Evolutionary conservation across 2,797 vertebrate species (phyloP), one percentile per base, ranked within the genome.

Genomic region (Coreius guichenoti): DNA sequence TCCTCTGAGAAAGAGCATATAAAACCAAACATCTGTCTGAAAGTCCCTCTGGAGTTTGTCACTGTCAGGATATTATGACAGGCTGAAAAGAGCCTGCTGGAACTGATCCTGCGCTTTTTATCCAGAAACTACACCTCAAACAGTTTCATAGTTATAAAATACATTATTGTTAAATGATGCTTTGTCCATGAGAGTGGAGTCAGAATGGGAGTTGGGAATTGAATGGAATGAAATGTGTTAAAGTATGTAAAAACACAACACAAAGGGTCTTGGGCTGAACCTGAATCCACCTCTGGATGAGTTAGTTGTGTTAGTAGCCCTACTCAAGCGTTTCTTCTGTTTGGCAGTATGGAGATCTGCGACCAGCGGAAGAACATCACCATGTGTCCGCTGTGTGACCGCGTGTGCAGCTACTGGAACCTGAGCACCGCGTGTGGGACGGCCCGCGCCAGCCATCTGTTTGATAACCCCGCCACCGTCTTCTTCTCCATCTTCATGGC

Each of bases 401-500:
- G 90, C 86, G 98, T 96, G 0, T 99, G 98, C 92, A 97, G 96
- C 89, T 99, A 98, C 95, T 99, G 98, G 98, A 97, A 95, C 86
- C 96, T 99, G 83, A 97, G 96, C 82, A 96, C 95, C 0, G 97
- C 97, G 1, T 99, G 98, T 54, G 97, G 96, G 19, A 99, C 97
- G 0, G 97, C 98, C 58, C 94, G 98, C 0, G 98, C 98, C 19
- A 99, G 98, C 88, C 98, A 99, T 91, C 95, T 99, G 72, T 99
- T 99, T 1, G 98, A 99, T 94, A 99, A 99, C 92, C 98, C 98
- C 0, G 97, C 98, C 83, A 99, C 98, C 0, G 98, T 99, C 85
- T 99, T 99, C 96, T 99, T 99, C 94, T 99, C 98, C 0, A 93
- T 99, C 89, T 99, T 99, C 92, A 99, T 99, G 98, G 97, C 98